phyloP scores from a whole-genome alignment of 2,113 vertebrate species.

The Chaetodon auriga region DNA sequence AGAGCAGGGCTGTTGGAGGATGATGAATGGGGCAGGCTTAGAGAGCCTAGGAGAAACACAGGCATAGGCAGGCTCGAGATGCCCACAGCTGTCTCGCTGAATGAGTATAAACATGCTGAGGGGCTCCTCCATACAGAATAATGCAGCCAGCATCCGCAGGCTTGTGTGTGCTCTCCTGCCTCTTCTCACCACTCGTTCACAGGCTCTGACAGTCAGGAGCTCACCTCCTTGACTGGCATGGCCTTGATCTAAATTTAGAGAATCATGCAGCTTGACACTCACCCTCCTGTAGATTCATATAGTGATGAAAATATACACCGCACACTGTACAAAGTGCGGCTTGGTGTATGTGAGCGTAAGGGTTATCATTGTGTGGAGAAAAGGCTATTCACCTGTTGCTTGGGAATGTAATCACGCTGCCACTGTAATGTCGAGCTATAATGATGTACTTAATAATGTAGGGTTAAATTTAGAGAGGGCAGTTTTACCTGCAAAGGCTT shows the following conservation, averaged over 20 bases:
- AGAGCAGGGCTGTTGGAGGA: slow-evolving; percentile 82
- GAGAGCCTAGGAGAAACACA: slow-evolving; percentile 76
- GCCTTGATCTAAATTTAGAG: slow-evolving; percentile 79
- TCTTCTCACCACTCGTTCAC: slow-evolving; percentile 63
- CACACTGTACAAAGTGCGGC: slow-evolving; percentile 41
- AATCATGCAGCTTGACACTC: slow-evolving; percentile 60
- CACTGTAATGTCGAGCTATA: slow-evolving; percentile 34
- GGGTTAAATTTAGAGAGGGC: neutral
- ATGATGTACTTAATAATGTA: slow-evolving; percentile 1
- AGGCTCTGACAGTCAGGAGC: slow-evolving; percentile 76
- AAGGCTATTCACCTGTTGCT: slow-evolving; percentile 55
- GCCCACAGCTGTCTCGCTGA: slow-evolving; percentile 82
- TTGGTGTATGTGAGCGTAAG: slow-evolving; percentile 20
- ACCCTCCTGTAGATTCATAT: slow-evolving; percentile 56
- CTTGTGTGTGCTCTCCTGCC: slow-evolving; percentile 66
- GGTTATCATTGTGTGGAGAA: slow-evolving; percentile 14
- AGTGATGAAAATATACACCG: slow-evolving; percentile 38
- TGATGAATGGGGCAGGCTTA: slow-evolving; percentile 83
- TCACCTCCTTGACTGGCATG: slow-evolving; percentile 70
- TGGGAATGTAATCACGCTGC: slow-evolving; percentile 41
- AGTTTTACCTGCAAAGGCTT: neutral
- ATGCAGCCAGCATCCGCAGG: slow-evolving; percentile 70
- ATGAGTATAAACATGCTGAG: slow-evolving; percentile 84
- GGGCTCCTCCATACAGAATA: slow-evolving; percentile 74
- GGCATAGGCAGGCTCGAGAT: slow-evolving; percentile 71